These are phyloP conservation scores for Melolontha melolontha DNA, from an alignment of 2,888 invertebrate genomes.

Conservation along the genomic window DNA sequence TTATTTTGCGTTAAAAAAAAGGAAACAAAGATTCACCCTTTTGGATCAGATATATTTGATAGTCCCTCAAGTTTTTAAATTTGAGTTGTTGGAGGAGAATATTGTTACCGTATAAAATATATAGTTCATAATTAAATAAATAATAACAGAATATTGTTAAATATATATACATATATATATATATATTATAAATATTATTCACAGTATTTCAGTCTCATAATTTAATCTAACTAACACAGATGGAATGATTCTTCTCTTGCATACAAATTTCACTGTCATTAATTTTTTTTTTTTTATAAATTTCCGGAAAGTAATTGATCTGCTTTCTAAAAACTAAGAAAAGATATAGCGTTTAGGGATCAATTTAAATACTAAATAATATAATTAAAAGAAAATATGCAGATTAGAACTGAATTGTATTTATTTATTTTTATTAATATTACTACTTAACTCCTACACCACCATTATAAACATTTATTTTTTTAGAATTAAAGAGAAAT, in stretches of 20 bases:
- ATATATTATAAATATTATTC: slow-evolving; percentile 14
- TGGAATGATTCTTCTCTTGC: slow-evolving; percentile 13
- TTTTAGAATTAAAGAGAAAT: slow-evolving; percentile 11
- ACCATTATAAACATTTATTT: slow-evolving; percentile 18
- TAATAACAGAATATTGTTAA: neutral
- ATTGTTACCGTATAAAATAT: slow-evolving; percentile 34
- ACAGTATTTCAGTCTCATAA: slow-evolving; percentile 13
- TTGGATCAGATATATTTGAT: no score
- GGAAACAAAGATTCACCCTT: no score
- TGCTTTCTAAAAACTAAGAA: slow-evolving; percentile 19
- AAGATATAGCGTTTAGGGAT: slow-evolving; percentile 31
- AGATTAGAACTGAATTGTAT: slow-evolving; percentile 36
- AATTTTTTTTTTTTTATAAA: slow-evolving; percentile 9
- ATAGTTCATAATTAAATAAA: slow-evolving; percentile 22
- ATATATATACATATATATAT: neutral
- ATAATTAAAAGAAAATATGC: slow-evolving; percentile 14
- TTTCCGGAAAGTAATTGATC: slow-evolving; percentile 19
- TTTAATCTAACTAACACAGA: neutral
- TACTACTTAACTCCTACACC: slow-evolving; percentile 18
- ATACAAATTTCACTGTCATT: neutral
- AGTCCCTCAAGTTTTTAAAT: slow-evolving; percentile 6
- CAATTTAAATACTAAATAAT: slow-evolving; percentile 28
- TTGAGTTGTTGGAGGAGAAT: slow-evolving; percentile 30
- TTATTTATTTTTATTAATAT: slow-evolving; percentile 15
- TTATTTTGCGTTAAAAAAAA: no score